Percentiles rank a stretch among this genome's conserved stretches.
Conservation (phyloP, 2,113 vertebrate species). For the Corvus moneduloides region DNA sequence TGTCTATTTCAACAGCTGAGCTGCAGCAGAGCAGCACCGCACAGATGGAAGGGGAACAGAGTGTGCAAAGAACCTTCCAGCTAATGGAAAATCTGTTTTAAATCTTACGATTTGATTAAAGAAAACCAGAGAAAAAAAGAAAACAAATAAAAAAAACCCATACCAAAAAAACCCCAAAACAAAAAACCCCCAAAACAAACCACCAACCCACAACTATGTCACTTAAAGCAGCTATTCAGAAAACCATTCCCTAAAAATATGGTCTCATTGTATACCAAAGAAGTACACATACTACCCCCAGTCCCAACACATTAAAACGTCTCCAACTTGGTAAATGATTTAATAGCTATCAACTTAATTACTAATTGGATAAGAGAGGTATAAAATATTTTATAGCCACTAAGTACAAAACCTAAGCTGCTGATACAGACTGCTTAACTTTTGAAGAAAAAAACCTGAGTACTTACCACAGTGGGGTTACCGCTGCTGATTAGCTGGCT, state of each 20-base stretch:
- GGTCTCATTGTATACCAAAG: not conserved
- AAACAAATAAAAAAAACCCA: not conserved
- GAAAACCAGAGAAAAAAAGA: not conserved
- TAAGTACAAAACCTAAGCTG: not conserved
- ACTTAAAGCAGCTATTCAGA: not conserved
- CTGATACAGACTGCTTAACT: not conserved
- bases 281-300: not conserved
- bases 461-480: slow-evolving; percentile 93
- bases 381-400: not conserved
- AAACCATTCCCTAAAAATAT: not conserved
- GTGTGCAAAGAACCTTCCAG: not conserved
- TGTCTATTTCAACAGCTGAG: slow-evolving; percentile 51
- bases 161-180: not conserved
- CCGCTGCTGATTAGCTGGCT: slow-evolving; percentile 97
- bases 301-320: not conserved
- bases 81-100: not conserved
- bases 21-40: not conserved
- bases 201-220: not conserved
- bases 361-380: not conserved
- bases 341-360: not conserved
- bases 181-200: not conserved
- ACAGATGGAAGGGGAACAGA: not conserved
- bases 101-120: not conserved
- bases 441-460: not conserved
- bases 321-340: not conserved